phyloP scores from a whole-genome alignment of 1,140 invertebrate genomes.

The Bombus confusus region DNA sequence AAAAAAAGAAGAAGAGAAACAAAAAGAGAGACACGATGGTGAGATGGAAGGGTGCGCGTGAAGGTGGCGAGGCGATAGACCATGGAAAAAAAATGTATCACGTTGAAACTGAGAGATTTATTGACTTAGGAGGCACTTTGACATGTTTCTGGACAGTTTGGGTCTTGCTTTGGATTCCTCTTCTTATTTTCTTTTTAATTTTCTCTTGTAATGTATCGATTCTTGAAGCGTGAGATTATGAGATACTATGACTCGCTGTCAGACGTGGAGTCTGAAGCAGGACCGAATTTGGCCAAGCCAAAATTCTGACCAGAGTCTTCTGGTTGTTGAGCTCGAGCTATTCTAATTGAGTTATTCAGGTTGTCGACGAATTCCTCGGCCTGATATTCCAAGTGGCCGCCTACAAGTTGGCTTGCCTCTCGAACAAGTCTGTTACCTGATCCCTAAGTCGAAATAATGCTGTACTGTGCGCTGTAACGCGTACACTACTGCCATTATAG shows the following conservation, averaged over 20 bases:
- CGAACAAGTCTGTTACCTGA: neutral
- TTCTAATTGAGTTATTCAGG: slow-evolving; percentile 36
- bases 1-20: no score
- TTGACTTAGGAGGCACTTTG: neutral
- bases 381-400: slow-evolving; percentile 16
- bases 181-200: neutral
- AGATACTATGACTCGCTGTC: no score
- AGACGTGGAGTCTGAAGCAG: no score
- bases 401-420: neutral
- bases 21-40: neutral
- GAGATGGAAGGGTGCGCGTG: no score
- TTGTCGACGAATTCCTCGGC: slow-evolving; percentile 4
- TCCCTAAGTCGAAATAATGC: neutral
- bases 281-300: neutral
- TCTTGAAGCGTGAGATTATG: no score
- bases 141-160: neutral
- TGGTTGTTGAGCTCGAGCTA: neutral
- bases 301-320: slow-evolving; percentile 4
- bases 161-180: neutral
- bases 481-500: no score
- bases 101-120: slow-evolving; percentile 19
- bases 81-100: slow-evolving; percentile 1
- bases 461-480: no score
- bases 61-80: slow-evolving; percentile 10
- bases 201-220: neutral